These are phyloP conservation scores for Lucinisca nassula DNA, from an alignment of 2,888 invertebrate species.

Conservation along the genomic window DNA sequence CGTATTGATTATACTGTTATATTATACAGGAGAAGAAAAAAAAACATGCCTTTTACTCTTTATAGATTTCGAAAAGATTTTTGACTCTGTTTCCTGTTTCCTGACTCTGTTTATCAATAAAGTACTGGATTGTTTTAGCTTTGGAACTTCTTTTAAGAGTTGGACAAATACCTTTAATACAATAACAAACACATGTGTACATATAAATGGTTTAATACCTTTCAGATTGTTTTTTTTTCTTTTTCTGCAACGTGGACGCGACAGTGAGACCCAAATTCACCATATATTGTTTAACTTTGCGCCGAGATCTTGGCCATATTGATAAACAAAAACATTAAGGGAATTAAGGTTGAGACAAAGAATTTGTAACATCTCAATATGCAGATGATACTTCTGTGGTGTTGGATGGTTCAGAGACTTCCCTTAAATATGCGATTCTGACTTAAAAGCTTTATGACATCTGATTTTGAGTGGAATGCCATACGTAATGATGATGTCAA, in stretches of 20 bases:
- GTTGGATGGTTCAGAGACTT: background rate
- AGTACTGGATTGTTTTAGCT: background rate
- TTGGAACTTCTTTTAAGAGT: background rate
- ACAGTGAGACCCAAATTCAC: background rate
- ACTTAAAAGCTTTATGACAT: background rate
- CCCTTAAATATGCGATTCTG: background rate
- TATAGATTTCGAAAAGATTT: background rate
- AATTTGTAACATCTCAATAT: background rate
- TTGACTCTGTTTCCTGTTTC: background rate
- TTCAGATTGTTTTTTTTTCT: background rate
- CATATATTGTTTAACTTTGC: background rate
- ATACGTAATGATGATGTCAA: no score
- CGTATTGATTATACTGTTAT: background rate
- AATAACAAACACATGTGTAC: background rate
- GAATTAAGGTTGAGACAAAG: background rate
- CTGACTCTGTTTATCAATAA: background rate
- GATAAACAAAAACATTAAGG: background rate
- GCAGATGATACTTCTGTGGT: background rate
- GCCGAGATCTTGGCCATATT: background rate
- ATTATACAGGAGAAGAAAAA: background rate
- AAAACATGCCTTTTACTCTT: background rate
- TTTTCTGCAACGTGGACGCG: background rate
- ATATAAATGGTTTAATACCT: constrained; percentile 1
- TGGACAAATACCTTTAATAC: background rate
- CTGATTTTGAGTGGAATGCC: no score